Evolutionary conservation across 2,797 vertebrate genomes (phyloP).

Genomic region (Pantherophis vulpinus): DNA sequence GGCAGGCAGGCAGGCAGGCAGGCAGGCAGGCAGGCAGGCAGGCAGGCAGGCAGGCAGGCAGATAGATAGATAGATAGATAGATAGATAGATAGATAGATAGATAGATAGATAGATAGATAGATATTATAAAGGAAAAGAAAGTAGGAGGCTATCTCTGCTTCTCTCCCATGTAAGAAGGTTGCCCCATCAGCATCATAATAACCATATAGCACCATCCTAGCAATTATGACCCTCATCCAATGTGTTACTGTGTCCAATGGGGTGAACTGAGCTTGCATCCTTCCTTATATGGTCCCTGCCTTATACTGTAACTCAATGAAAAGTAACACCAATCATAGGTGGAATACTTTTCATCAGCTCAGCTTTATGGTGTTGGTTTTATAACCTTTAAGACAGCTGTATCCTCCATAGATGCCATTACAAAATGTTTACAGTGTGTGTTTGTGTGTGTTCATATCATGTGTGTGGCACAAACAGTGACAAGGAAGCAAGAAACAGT

Average conservation of each 20-base stretch:
- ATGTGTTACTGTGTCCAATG: constrained; percentile 39
- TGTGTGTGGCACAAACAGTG: background rate
- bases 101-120: too few relatives aligned
- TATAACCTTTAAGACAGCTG: constrained; percentile 29
- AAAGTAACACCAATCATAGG: constrained; percentile 33
- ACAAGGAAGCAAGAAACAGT: constrained; percentile 1
- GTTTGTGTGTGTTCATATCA: background rate
- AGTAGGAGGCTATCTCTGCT: background rate
- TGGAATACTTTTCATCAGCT: constrained; percentile 45
- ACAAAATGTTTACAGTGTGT: background rate
- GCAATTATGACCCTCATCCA: background rate
- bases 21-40: too few relatives aligned
- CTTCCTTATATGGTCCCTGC: constrained; percentile 15
- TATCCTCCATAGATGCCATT: background rate
- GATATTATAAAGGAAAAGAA: background rate
- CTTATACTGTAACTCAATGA: constrained; percentile 42
- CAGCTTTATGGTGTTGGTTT: constrained; percentile 15
- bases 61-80: too few relatives aligned
- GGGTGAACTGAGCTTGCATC: constrained; percentile 52
- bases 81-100: too few relatives aligned
- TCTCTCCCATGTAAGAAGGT: constrained; percentile 4
- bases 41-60: too few relatives aligned
- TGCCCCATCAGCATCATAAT: too few relatives aligned
- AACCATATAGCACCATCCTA: background rate
- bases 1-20: too few relatives aligned